Conservation (phyloP, 1,140 invertebrate species). For the Asbolus verrucosus region DNA sequence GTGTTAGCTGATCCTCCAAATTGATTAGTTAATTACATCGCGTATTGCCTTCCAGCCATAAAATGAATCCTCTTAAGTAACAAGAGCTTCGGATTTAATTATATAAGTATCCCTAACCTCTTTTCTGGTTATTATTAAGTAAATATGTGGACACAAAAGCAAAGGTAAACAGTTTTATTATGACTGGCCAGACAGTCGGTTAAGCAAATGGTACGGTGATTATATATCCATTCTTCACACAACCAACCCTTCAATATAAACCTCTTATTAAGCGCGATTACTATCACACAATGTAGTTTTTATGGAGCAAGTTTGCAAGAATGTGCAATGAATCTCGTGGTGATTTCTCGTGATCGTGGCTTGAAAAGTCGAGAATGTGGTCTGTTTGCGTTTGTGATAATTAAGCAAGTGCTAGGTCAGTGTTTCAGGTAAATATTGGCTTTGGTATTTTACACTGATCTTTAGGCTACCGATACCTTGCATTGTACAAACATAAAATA, state of each 20-base stretch:
- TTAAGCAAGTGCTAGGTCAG: conserved; percentile 35
- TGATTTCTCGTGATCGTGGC: no score
- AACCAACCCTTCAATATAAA: conserved; percentile 21
- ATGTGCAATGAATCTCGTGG: conserved; percentile 18
- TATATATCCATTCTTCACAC: conserved; percentile 8
- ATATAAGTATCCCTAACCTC: background rate
- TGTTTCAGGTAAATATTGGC: conserved; percentile 29
- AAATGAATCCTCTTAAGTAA: no score
- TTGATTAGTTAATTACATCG: no score
- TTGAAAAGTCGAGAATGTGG: conserved; percentile 3
- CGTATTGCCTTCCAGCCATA: no score
- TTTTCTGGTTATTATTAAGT: background rate
- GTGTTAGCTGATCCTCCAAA: no score
- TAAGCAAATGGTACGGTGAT: background rate
- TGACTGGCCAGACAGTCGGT: background rate
- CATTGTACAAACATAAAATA: conserved; percentile 8
- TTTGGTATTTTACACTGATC: conserved; percentile 8
- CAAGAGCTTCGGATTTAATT: no score
- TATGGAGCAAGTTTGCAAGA: conserved; percentile 11
- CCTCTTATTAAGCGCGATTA: conserved; percentile 26
- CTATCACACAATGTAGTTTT: conserved; percentile 27
- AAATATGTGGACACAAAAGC: background rate
- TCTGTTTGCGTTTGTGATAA: conserved; percentile 13
- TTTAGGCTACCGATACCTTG: conserved; percentile 9
- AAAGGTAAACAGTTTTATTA: conserved; percentile 26